Base-by-base conservation (phyloP, 2,888 invertebrate species). In the Dryocosmus kuriphilus region DNA sequence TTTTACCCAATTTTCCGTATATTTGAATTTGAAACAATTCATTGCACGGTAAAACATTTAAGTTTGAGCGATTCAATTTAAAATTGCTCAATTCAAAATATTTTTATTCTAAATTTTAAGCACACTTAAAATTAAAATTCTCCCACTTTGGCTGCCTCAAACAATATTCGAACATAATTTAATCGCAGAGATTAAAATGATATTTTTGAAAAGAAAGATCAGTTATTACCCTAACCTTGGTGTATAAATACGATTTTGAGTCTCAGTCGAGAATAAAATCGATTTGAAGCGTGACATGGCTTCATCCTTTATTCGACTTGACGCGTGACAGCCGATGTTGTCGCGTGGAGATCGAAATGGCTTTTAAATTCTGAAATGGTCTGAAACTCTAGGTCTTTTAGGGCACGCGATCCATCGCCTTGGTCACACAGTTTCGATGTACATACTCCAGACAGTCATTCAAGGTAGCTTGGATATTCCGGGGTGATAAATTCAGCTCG, bases 271-370 rank as follows among this genome's bases (percentile, higher is more conserved):
- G 27, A 30, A 46, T 30, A 71, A 71, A 71, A 51, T 30, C 19
- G 11, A 71, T 11, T 46, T 51, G n/a, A 71, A 30, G 67, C 51
- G 19, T 71, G n/a, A 71, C 51, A 71, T 71, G 30, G 46, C 46
- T 71, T 71, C 11, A 71, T 71, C 67, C 51, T 71, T 71, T 30
- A 71, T 51, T 71, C 11, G 67, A 71, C n/a, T 46, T 71, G 67
- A 71, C 30, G 30, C 46, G n/a, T 71, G 67, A 71, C 67, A 30
- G 67, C 30, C 67, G 67, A 71, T 71, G 11, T 51, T 71, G 67
- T 71, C 67, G 51, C 67, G 51, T 30, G 46, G 46, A 9, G 67
- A 71, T 71, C 46, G 67, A 71, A 71, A 11, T 67, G 22, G 24
- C 41, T 71, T 71, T 71, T 71, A 46, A 51, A 27, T 27, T n/a